These are phyloP conservation scores for Brachionus rotundiformis DNA, from an alignment of 1,140 invertebrate species.

Conservation along the genomic window DNA sequence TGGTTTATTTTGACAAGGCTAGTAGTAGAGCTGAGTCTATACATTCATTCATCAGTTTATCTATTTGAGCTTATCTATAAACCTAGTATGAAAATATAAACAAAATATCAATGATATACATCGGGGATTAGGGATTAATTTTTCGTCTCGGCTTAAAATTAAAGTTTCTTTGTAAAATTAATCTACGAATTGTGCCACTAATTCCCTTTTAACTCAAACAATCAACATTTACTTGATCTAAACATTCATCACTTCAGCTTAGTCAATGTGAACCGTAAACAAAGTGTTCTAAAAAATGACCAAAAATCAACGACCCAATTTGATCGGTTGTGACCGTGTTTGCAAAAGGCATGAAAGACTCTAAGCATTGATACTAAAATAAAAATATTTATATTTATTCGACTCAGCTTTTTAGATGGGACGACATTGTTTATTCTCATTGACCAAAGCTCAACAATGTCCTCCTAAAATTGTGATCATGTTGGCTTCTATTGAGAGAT, in stretches of 20 bases:
- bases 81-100: not conserved
- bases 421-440: not conserved
- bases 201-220: conserved; percentile 5
- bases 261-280: conserved; percentile 9
- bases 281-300: not conserved
- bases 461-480: not conserved
- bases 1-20: no score
- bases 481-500: not conserved
- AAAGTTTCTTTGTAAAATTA: not conserved
- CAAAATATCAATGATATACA: not conserved
- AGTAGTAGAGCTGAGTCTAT: not conserved
- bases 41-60: not conserved
- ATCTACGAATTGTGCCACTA: conserved; percentile 10
- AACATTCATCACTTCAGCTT: not conserved
- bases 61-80: not conserved
- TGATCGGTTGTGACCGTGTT: not conserved
- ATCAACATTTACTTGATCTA: not conserved
- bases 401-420: not conserved
- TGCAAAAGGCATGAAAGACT: not conserved
- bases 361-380: not conserved
- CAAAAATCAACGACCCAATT: conserved; percentile 14
- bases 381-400: not conserved
- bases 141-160: not conserved
- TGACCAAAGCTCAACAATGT: not conserved
- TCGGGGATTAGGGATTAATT: not conserved